Evolutionary conservation across 2,888 invertebrate genomes (phyloP).

Genomic region (Linnaemya tessellans): DNA sequence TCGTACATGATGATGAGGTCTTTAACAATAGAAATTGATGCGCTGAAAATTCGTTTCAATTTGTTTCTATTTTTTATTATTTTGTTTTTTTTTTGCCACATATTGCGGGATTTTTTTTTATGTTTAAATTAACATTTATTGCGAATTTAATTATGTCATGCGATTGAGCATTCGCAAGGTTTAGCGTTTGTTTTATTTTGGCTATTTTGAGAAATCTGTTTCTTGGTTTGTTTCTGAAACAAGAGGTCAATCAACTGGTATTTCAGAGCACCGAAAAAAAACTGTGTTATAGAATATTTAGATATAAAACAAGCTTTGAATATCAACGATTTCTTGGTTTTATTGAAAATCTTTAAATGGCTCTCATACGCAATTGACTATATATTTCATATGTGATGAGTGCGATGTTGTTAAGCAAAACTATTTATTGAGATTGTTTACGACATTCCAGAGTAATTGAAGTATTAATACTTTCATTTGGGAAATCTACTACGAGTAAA

Average conservation of each 20-base stretch:
- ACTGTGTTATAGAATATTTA: background rate
- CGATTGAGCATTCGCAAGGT: background rate
- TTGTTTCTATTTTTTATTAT: constrained; percentile 36
- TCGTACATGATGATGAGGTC: constrained; percentile 44
- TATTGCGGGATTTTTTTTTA: constrained; percentile 30
- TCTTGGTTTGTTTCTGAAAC: background rate
- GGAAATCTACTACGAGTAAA: too few species aligned
- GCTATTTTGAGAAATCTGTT: background rate
- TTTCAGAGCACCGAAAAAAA: background rate
- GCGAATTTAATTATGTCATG: constrained; percentile 50
- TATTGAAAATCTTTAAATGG: background rate
- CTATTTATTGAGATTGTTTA: background rate
- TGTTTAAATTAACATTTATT: constrained; percentile 61
- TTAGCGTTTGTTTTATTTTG: background rate
- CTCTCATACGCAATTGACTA: background rate
- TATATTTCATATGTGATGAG: background rate
- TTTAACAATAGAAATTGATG: constrained; percentile 51
- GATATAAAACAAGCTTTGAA: background rate
- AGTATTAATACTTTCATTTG: background rate
- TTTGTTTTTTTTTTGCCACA: background rate
- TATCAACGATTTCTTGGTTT: background rate
- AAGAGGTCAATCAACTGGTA: constrained; percentile 30
- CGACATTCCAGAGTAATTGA: background rate
- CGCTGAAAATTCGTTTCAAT: constrained; percentile 37
- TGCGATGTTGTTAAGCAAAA: background rate